Evolutionary conservation across 2,888 invertebrate genomes (phyloP).

Genomic region (Patella caerulea): DNA sequence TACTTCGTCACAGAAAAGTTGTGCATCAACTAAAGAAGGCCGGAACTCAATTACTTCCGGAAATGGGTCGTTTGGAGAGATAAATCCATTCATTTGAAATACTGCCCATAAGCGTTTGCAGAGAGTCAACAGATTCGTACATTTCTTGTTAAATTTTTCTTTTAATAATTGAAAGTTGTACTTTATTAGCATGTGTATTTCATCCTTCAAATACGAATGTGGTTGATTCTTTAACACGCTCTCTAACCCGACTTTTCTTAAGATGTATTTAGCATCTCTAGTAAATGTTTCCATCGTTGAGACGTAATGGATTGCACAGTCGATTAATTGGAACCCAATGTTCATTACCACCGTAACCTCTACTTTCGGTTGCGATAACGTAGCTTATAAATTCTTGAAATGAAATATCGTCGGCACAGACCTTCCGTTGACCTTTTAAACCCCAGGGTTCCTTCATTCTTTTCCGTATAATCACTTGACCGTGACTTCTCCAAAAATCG

Average conservation of each 20-base stretch:
- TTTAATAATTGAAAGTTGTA: constrained; percentile 16
- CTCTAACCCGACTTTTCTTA: background rate
- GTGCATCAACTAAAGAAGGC: background rate
- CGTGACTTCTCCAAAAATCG: constrained; percentile 30
- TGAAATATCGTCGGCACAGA: background rate
- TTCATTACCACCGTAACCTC: constrained; percentile 3
- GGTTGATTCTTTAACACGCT: background rate
- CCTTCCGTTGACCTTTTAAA: no score
- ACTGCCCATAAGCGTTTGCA: constrained; percentile 17
- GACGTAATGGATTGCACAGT: constrained; percentile 20
- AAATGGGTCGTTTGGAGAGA: constrained; percentile 12
- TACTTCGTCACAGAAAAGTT: background rate
- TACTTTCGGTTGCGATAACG: background rate
- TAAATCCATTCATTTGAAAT: constrained; percentile 14
- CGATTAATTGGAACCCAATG: constrained; percentile 22
- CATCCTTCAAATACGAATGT: background rate
- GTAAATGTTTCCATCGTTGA: constrained; percentile 23
- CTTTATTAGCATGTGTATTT: constrained; percentile 18
- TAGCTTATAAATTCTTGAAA: constrained; percentile 6
- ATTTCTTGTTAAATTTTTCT: background rate
- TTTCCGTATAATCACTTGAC: background rate
- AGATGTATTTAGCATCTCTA: constrained; percentile 11
- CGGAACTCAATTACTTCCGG: constrained; percentile 4
- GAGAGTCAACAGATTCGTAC: background rate
- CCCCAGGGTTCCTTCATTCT: background rate